Conservation (phyloP, 2,113 vertebrate genomes). For the Gavia stellata region DNA sequence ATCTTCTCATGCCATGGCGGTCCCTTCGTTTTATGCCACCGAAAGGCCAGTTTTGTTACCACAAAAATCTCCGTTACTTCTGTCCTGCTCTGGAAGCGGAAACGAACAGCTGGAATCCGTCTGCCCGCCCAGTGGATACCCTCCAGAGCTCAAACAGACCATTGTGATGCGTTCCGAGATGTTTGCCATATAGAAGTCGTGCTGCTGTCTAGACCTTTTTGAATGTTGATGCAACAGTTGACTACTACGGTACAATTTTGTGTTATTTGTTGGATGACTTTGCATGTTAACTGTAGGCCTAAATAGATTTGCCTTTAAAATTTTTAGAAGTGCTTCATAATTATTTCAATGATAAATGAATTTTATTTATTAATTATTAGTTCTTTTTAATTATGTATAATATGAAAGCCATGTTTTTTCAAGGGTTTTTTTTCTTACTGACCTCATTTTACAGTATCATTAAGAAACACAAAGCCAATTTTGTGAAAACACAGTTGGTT, state of each 20-base stretch:
- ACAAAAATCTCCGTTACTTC: background rate
- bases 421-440: slow-evolving; percentile 55
- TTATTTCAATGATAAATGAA: slow-evolving; percentile 60
- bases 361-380: slow-evolving; percentile 65
- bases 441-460: slow-evolving; percentile 45
- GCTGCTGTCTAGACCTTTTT: slow-evolving; percentile 83
- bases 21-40: background rate
- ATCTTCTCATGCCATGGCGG: fast-evolving
- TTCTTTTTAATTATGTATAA: slow-evolving; percentile 64
- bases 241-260: slow-evolving; percentile 85
- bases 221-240: slow-evolving; percentile 87
- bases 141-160: background rate
- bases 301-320: slow-evolving; percentile 84
- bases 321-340: slow-evolving; percentile 74
- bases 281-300: slow-evolving; percentile 97
- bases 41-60: background rate
- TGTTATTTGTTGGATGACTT: slow-evolving; percentile 94
- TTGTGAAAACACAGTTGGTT: slow-evolving; percentile 52
- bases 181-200: slow-evolving; percentile 63
- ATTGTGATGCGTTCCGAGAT: slow-evolving; percentile 33
- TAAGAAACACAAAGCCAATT: slow-evolving; percentile 63
- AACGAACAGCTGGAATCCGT: background rate
- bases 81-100: background rate
- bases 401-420: slow-evolving; percentile 75
- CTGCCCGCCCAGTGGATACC: background rate